Base-by-base conservation (phyloP, 2,113 vertebrate species). In the Morone chrysops region DNA sequence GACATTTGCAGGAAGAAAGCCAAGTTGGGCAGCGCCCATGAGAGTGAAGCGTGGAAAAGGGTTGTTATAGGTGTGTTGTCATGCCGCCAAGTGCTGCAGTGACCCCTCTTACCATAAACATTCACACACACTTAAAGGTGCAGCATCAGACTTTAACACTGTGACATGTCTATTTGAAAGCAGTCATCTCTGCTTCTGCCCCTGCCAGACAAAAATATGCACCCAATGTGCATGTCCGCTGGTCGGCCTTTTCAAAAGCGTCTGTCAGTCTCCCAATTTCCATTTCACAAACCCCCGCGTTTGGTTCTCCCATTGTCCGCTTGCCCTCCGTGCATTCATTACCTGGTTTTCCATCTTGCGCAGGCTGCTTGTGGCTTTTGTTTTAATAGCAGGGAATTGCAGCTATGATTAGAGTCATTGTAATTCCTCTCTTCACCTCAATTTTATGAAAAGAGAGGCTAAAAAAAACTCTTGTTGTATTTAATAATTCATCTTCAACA, bases 401-500 rank as follows among this genome's bases (percentile, higher is more conserved):
- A 59, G 72, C 31, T 17, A 67, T 86, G 75, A 88, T 86, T 71
- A 74, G 25, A 76, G 68, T 79, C 70, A 80, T 75, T 88, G 50
- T 77, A 78, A 83, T 88, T 82, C 80, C 63, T 71, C 20, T 71
- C 47, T 65, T 80, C 72, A 76, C 51, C 70, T 91, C 50, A 22
- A 70, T 85, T 84, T 86, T 50, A 82, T 87, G 83, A 89, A 80
- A 84, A 83, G 71, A 80, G 65, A 45, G 17, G 25, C 43, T n/a
- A 51, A 20, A 75, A 65, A 60, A 70, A 60, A 68, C 53, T 84
- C 43, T 25, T 53, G 59, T 38, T 74, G 69, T 79, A 87, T 91
- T 92, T 78, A 92, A 90, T 92, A 89, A 92, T 92, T 90, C 60
- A 89, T 87, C 12, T 40, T 80, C 70, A 62, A 62, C 61, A 40